Base-by-base conservation (phyloP, 2,888 invertebrate genomes). In the Nomada hirtipes region DNA sequence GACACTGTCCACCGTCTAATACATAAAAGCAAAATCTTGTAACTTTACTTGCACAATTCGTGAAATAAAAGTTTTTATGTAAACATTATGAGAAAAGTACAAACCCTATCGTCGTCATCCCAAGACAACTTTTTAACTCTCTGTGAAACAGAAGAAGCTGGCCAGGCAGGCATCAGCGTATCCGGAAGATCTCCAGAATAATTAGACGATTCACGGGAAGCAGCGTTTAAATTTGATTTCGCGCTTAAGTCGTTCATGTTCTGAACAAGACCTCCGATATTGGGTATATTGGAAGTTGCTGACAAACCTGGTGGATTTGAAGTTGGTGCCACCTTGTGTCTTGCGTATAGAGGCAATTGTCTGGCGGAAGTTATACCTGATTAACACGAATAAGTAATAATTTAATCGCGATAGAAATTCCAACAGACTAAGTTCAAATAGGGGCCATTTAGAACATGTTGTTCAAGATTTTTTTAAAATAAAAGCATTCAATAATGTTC, bases 71-170 rank as follows among this genome's bases (percentile, higher is more conserved):
- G 1, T 55, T 20, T 2, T 53, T 18, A 20, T 50, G 50, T 15
- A 0, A 50, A 18, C 18, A 53, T 53, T 26, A 9, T 29, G 36
- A 55, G 29, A 47, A 29, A 42, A 71, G 59, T 23, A 13, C 26
- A 4, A 23, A 93, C 92, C 86, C 91, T 91, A 57, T 93, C 92
- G 60, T 92, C 96, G 92, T 97, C 97, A 89, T 96, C 96, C 97
- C 97, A 97, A 92, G 97, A 97, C 70, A 97, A 95, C 91, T 97
- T 97, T 94, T 97, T 97, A 82, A 97, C 96, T 67, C 97, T 94
- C 70, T 96, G 95, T 7, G 97, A 96, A 50, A 96, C 96, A 79
- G 96, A 96, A 74, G 95, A 95, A 78, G 95, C 94, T 0, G 97
- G 96, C 96, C 97, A 97, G 69, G 95, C 94, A 1, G 93, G 92